Evolutionary conservation across 1,140 invertebrate genomes (phyloP).

Genomic region (Zaprionus inermis): DNA sequence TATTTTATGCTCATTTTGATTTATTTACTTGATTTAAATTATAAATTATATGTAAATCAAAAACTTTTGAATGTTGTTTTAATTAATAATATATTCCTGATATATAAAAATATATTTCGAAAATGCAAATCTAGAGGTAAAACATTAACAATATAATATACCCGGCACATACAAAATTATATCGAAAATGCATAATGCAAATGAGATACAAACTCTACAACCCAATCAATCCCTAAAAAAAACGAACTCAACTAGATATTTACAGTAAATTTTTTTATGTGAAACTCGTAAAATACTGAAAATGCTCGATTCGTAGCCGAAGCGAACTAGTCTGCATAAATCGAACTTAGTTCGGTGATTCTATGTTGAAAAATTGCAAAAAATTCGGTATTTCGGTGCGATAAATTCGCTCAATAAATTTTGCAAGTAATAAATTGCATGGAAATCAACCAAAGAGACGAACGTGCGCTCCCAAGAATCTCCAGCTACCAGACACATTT

Average conservation of each 20-base stretch:
- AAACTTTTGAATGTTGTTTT: too few relatives aligned
- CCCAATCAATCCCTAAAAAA: not conserved
- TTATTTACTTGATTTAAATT: too few relatives aligned
- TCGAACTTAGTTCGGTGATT: constrained; percentile 1
- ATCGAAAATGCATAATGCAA: not conserved
- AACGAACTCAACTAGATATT: not conserved
- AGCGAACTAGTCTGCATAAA: constrained; percentile 8
- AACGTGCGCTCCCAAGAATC: constrained; percentile 31
- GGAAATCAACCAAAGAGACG: constrained; percentile 41
- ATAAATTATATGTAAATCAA: too few relatives aligned
- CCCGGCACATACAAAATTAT: not conserved
- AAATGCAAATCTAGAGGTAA: too few relatives aligned
- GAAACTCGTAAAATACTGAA: not conserved
- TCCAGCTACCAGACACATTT: constrained; percentile 9
- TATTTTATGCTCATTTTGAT: not conserved
- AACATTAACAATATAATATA: too few relatives aligned
- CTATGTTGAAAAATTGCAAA: not conserved
- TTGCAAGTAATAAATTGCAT: constrained; percentile 60
- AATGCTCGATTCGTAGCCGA: constrained; percentile 1
- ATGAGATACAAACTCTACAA: not conserved
- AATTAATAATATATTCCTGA: too few relatives aligned
- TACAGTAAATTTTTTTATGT: not conserved
- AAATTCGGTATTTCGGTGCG: constrained; percentile 7
- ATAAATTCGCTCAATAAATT: constrained; percentile 58
- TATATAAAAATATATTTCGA: too few relatives aligned